These are phyloP conservation scores for Bradynema listronoti DNA, from an alignment of 1,140 invertebrate genomes.

Conservation along the genomic window DNA sequence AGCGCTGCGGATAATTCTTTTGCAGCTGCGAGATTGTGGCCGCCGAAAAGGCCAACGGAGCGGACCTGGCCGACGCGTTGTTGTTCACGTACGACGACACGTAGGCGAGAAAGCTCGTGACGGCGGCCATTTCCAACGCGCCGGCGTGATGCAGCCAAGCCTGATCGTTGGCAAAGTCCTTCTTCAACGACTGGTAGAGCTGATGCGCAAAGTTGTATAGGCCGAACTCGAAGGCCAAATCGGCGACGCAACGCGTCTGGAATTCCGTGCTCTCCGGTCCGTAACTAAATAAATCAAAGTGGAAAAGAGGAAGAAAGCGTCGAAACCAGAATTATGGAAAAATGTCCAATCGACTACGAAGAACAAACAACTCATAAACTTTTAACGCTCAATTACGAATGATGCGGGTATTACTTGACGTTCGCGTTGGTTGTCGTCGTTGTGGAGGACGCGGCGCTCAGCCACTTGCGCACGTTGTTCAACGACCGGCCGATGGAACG, in stretches of 20 bases:
- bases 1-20: constrained; percentile 42
- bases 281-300: too few species aligned
- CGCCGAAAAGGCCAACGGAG: not conserved
- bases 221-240: constrained; percentile 91
- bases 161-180: constrained; percentile 88
- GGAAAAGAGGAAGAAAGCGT: too few species aligned
- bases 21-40: constrained; percentile 10
- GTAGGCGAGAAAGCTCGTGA: constrained; percentile 28
- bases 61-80: not conserved
- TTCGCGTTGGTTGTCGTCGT: constrained; percentile 3
- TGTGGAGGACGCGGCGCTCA: constrained; percentile 28
- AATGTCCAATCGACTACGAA: too few species aligned
- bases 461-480: constrained; percentile 34
- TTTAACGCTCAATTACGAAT: too few species aligned
- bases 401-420: too few species aligned
- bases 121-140: constrained; percentile 52
- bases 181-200: constrained; percentile 85
- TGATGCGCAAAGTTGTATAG: constrained; percentile 84
- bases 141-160: constrained; percentile 68
- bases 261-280: constrained; percentile 77
- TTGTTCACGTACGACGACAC: constrained; percentile 9
- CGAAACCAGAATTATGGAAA: too few species aligned
- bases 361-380: too few species aligned
- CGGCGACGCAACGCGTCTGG: constrained; percentile 80
- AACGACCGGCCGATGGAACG: constrained; percentile 37